Evolutionary conservation across 2,888 invertebrate species (phyloP).

Genomic region (Apotomis capreana): DNA sequence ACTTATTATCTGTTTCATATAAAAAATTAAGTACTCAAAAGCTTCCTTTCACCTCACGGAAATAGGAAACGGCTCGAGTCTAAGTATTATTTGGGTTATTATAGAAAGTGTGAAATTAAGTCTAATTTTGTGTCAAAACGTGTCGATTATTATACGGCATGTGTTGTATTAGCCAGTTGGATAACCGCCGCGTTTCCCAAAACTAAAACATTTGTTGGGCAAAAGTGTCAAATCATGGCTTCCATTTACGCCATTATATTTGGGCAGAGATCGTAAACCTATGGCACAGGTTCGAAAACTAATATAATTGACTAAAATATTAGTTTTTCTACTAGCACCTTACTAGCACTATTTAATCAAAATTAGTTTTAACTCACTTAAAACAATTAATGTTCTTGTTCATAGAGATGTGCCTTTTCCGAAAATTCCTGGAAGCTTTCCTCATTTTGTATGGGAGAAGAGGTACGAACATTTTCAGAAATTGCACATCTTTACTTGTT

Average conservation of each 20-base stretch:
- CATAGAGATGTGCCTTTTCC: too few species aligned
- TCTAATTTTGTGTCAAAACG: constrained; percentile 71
- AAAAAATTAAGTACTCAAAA: constrained; percentile 31
- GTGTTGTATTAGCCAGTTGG: constrained; percentile 63
- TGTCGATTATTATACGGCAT: constrained; percentile 72
- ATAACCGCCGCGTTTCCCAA: constrained; percentile 72
- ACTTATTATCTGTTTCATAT: constrained; percentile 1
- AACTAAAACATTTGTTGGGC: constrained; percentile 76
- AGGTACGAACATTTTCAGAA: too few species aligned
- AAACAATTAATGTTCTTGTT: too few species aligned
- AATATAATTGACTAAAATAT: too few species aligned
- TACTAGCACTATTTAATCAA: too few species aligned
- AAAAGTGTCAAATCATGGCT: constrained; percentile 78
- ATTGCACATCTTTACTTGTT: too few species aligned
- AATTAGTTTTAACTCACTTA: too few species aligned
- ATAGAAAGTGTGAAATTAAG: constrained; percentile 76
- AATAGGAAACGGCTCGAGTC: constrained; percentile 42
- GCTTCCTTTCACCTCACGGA: constrained; percentile 51
- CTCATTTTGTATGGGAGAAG: too few species aligned
- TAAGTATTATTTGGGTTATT: constrained; percentile 59
- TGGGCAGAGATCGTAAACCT: constrained; percentile 58
- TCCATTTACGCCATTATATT: constrained; percentile 71
- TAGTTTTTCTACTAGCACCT: too few species aligned
- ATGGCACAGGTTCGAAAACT: constrained; percentile 46
- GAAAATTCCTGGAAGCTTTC: too few species aligned